These are phyloP conservation scores for Diabrotica balteata DNA, from an alignment of 2,888 invertebrate species.

Conservation along the genomic window DNA sequence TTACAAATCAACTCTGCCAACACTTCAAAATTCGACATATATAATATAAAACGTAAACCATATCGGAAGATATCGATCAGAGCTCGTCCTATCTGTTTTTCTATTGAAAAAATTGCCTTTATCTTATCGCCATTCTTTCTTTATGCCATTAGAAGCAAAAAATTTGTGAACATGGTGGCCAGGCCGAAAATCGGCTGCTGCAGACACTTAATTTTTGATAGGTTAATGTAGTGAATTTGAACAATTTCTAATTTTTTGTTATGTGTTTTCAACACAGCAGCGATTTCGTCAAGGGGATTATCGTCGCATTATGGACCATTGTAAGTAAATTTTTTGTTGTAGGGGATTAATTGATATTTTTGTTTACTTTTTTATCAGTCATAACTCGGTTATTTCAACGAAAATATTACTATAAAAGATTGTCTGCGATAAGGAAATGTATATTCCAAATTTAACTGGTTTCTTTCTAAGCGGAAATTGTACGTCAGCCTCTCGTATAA, in stretches of 20 bases:
- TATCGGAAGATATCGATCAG: slow-evolving; percentile 2
- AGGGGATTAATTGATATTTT: too few species aligned
- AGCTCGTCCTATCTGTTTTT: not conserved
- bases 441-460: too few species aligned
- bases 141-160: slow-evolving; percentile 7
- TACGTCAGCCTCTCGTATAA: too few species aligned
- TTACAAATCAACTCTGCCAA: not conserved
- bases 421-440: too few species aligned
- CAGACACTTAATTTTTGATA: not conserved
- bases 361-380: too few species aligned
- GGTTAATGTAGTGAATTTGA: slow-evolving; percentile 5
- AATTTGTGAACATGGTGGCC: slow-evolving; percentile 4
- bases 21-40: not conserved
- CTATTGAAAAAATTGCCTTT: slow-evolving; percentile 8
- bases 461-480: too few species aligned
- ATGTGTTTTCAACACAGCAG: slow-evolving; percentile 23
- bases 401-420: too few species aligned
- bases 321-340: slow-evolving; percentile 41
- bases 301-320: slow-evolving; percentile 47
- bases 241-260: slow-evolving; percentile 18
- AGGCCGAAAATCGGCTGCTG: not conserved
- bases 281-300: slow-evolving; percentile 27
- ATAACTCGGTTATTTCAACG: too few species aligned
- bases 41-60: not conserved
- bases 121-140: slow-evolving; percentile 12